Percentiles rank a stretch among this genome's conserved stretches.
These are phyloP conservation scores for Neodiprion lecontei DNA, from an alignment of 1,140 invertebrate genomes.

Conservation along the genomic window DNA sequence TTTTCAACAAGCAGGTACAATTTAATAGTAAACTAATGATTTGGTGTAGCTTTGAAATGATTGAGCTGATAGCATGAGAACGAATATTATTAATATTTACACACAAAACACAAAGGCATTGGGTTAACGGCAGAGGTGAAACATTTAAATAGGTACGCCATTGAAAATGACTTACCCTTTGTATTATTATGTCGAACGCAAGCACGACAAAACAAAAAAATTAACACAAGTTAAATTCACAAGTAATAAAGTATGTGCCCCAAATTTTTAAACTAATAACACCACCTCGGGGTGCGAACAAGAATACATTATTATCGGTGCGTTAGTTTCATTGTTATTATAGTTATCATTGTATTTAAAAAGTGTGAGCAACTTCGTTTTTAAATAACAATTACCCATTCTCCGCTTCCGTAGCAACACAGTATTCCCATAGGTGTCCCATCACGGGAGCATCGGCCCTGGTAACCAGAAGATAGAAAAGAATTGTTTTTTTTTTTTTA, in stretches of 20 bases:
- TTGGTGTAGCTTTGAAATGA: no score
- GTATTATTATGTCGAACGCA: neutral
- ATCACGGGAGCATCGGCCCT: constrained; percentile 97
- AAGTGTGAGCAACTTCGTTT: neutral
- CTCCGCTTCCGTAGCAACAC: constrained; percentile 78
- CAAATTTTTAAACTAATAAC: neutral
- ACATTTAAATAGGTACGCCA: neutral
- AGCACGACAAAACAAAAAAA: neutral
- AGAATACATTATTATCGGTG: neutral
- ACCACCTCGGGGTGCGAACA: neutral
- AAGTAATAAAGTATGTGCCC: neutral
- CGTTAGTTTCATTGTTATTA: neutral
- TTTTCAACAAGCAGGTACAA: no score
- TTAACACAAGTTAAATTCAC: neutral
- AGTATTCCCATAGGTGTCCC: constrained; percentile 92
- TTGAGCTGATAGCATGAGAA: no score
- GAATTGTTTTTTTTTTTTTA: constrained; percentile 26
- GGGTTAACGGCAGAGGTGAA: neutral
- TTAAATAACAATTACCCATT: constrained; percentile 71
- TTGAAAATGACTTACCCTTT: neutral
- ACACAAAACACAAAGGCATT: no score
- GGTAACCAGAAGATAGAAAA: constrained; percentile 55
- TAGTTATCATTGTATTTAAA: neutral
- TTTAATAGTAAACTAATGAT: no score
- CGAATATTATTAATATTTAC: no score